Base-by-base conservation (phyloP, 2,113 vertebrate genomes). In the Aix galericulata region DNA sequence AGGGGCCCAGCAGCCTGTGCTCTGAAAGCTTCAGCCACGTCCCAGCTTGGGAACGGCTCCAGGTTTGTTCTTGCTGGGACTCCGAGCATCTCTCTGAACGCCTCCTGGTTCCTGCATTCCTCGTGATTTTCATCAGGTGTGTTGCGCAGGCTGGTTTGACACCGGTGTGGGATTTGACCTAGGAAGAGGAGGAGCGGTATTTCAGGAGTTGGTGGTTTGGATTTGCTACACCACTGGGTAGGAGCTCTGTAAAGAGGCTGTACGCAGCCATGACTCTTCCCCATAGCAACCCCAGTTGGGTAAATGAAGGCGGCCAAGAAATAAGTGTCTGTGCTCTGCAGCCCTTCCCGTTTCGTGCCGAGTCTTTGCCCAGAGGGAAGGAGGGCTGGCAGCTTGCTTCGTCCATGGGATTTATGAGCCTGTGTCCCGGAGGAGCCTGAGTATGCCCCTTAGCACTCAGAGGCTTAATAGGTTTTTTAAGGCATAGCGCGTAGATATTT, bases 251-350 rank as follows among this genome's bases (percentile, higher is more conserved):
- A 55, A 83, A 42, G 86, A 85, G 17, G 82, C 59, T 96, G 93
- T 96, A 71, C 36, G 74, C 84, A 93, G 59, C 32, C n/a, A 27
- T 17, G 46, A 16, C 62, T 95, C 93, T 91, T 89, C 36, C 71
- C 89, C 91, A 38, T 96, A 79, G 96, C 95, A 97, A 93, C 93
- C n/a, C 46, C 2, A 74, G 84, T 73, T 95, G 56, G 80, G 91
- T 96, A 92, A 96, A 92, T 94, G 95, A 93, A 96, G 40, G 50
- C n/a, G 8, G n/a, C 58, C 62, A 36, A 87, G 88, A 36, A 89
- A 62, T 44, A 16, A 86, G 31, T 25, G 26, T 48, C 44, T 78
- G 52, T 32, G 34, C 59, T 76, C 58, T 81, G 73, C 58, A 72
- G 62, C 26, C 48, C 3, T 20, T 76, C 29, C 48, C 34, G 1